A percentile compares a stretch with the other conserved stretches of the same genome.
Evolutionary conservation across 53 echinoderm and acorn worm genomes (phyloP).

Genomic region (Actinopyga echinites): DNA sequence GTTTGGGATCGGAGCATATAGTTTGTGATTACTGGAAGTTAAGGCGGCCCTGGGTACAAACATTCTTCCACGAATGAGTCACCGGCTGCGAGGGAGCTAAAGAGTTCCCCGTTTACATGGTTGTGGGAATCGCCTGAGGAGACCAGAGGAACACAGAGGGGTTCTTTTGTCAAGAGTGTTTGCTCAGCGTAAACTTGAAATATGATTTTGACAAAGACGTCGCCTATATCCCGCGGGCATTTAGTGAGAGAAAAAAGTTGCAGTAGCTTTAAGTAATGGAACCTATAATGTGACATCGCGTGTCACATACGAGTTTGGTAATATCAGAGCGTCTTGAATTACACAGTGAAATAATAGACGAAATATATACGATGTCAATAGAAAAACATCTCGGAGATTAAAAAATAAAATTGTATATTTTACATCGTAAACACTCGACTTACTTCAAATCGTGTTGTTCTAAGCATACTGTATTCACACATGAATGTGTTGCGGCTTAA

Average conservation of each 20-base stretch:
- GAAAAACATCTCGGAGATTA: too few relatives aligned
- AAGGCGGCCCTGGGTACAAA: conserved; percentile 6
- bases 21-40: too few relatives aligned
- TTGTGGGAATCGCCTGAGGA: conserved; percentile 22
- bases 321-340: too few relatives aligned
- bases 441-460: too few relatives aligned
- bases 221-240: conserved; percentile 25
- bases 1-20: too few relatives aligned
- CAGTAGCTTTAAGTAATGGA: neutral
- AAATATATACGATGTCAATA: too few relatives aligned
- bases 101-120: conserved; percentile 9
- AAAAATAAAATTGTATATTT: too few relatives aligned
- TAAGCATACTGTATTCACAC: too few relatives aligned
- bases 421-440: too few relatives aligned
- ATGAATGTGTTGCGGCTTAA: too few relatives aligned
- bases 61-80: conserved; percentile 10
- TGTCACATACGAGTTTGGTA: conserved; percentile 19
- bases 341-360: too few relatives aligned
- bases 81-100: neutral
- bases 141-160: conserved; percentile 24
- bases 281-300: neutral
- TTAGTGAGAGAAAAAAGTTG: neutral
- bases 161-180: conserved; percentile 16
- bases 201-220: conserved; percentile 31
- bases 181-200: conserved; percentile 35